Base-by-base conservation (phyloP, 2,888 invertebrate genomes). In the Drosophila quinaria region DNA sequence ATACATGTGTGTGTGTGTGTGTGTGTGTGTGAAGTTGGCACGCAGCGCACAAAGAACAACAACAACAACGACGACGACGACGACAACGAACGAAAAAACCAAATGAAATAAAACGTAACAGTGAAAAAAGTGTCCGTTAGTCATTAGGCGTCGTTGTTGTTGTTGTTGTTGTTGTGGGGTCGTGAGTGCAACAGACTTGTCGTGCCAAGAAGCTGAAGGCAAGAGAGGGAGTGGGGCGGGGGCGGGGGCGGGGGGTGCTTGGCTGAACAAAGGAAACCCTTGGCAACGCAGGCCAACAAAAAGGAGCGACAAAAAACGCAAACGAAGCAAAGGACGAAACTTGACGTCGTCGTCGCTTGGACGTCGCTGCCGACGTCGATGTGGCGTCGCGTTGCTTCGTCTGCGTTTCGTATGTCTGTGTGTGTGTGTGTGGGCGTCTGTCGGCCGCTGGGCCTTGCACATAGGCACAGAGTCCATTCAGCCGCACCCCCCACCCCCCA, bases 241-340 rank as follows among this genome's bases (percentile, higher is more conserved):
- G 35, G 35, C n/a, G 31, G 47, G 50, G 19, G 71, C 1, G 44
- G 29, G 35, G 37, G n/a, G 5, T 8, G 8, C 10, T 52, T 50
- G 49, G 58, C 78, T 52, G 79, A 90, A 91, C 91, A 91, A 91
- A 91, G 91, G 82, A 91, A 91, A 91, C 89, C 91, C 91, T 86
- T 91, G 81, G 91, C 91, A 91, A 91, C 91, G 91, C 90, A 89
- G 81, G 81, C 81, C 86, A 81, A 90, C 87, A 88, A 85, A 87
- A 87, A 87, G 79, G 78, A 87, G 74, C 78, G 71, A 29, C 79
- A 75, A 78, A 82, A 76, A 77, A 75, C 67, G 59, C 55, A 64
- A 68, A 73, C 64, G 68, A 78, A 72, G 66, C 64, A 66, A 75
- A 74, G 86, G 71, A 73, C 77, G 77, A 69, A 69, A 71, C 59